Conservation (phyloP, 2,113 vertebrate species). For the Bufo gargarizans region DNA sequence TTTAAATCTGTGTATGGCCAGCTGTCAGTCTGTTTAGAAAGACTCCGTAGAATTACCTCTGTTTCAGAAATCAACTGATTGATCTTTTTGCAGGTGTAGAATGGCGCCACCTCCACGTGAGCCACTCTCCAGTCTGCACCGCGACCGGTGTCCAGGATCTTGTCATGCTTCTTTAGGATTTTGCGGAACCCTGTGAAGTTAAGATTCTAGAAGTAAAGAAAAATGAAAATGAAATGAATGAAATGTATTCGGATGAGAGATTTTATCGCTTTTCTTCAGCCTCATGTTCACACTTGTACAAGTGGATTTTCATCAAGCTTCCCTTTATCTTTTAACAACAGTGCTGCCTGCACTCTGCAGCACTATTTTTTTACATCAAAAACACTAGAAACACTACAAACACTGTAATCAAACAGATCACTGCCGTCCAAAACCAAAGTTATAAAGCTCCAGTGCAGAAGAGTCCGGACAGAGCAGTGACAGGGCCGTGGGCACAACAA, state of each 20-base stretch:
- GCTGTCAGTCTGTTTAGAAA: neutral
- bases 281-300: too few species aligned
- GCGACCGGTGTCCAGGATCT: conserved; percentile 93
- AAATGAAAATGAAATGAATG: conserved; percentile 10
- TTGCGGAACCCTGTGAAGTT: conserved; percentile 99
- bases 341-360: too few species aligned
- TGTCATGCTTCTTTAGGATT: conserved; percentile 99
- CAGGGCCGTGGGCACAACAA: too few species aligned
- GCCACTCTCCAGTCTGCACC: conserved; percentile 95
- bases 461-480: too few species aligned
- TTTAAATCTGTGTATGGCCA: too few species aligned
- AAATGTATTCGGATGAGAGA: neutral
- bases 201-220: conserved; percentile 81
- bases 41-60: conserved; percentile 75
- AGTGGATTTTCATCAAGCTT: too few species aligned
- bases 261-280: neutral
- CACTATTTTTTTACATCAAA: too few species aligned
- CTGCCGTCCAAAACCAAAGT: too few species aligned
- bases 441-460: too few species aligned
- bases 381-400: too few species aligned
- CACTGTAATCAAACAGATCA: too few species aligned
- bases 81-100: conserved; percentile 99
- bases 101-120: conserved; percentile 96
- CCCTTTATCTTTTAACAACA: too few species aligned
- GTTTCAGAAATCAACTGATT: conserved; percentile 97